Base-by-base conservation (phyloP, 1,140 invertebrate species). In the Oryctes rhinoceros region DNA sequence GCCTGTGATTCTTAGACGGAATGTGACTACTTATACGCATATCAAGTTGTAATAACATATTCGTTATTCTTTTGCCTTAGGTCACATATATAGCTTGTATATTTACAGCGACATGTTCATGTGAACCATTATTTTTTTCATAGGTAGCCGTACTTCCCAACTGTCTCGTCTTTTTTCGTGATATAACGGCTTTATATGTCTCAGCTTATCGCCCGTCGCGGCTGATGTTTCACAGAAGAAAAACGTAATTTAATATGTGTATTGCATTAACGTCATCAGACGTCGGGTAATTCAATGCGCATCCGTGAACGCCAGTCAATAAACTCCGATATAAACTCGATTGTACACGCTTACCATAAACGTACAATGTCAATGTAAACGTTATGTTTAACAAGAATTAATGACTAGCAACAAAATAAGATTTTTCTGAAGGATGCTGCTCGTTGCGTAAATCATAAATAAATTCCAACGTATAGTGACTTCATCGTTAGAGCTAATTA, bases 201-300 rank as follows among this genome's bases (percentile, higher is more conserved):
- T 37, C n/a, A 24, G 24, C 24, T 62, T 71, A 9, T 71, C 65
- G 24, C 24, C 13, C 35, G 24, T 71, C 65, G 24, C 35, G 24
- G 13, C 24, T 59, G 65, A 35, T 71, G 65, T 20, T 71, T 37
- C 18, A 37, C 65, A 71, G 2, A 71, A 62, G 20, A n/a, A 62
- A 18, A 71, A 30, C 20, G 65, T 71, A 71, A 71, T 35, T 71
- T 71, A 71, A 71, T 71, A 71, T 37, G 10, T 67, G 53, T 59
- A 71, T 15, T 71, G 18, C 65, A 71, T 71, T 30, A 71, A 37
- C 65, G 65, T 71, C 65, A 71, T 71, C 65, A 71, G 65, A 71
- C 65, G 65, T 18, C 18, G 65, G 18, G 18, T 35, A 71, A 71
- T 71, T 71, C 20, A 24, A 24, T 35, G 65, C 15, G 24, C 35